Conservation (phyloP, 2,888 invertebrate genomes). For the Macaria notata region DNA sequence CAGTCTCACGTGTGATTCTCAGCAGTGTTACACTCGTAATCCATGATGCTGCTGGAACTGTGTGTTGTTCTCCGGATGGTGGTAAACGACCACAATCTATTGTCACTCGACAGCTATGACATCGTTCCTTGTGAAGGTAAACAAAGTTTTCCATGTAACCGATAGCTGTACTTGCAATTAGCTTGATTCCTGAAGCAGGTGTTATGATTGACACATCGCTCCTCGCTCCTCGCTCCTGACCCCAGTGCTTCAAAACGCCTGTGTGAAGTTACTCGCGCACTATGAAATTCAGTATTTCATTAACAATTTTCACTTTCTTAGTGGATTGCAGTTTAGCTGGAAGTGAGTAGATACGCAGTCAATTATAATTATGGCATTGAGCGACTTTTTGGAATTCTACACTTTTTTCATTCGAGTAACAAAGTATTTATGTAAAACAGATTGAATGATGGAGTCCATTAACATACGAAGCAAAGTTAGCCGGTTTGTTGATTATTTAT, state of each 20-base stretch:
- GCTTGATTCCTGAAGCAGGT: conserved; percentile 1
- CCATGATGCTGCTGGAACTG: conserved; percentile 38
- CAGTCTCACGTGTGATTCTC: not conserved
- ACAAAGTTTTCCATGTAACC: conserved; percentile 25
- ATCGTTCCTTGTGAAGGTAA: conserved; percentile 43
- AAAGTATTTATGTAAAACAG: too few relatives aligned
- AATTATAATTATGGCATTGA: too few relatives aligned
- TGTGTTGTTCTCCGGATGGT: conserved; percentile 47
- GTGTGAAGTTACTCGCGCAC: conserved; percentile 3
- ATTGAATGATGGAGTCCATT: too few relatives aligned
- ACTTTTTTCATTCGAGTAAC: too few relatives aligned
- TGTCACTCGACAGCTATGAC: conserved; percentile 34
- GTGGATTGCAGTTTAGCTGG: conserved; percentile 25
- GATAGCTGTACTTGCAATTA: not conserved
- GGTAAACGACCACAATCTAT: conserved; percentile 40
- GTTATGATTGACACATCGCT: not conserved
- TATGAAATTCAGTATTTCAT: conserved; percentile 31
- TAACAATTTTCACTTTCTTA: conserved; percentile 30
- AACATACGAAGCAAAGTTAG: too few relatives aligned
- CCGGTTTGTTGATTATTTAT: too few relatives aligned
- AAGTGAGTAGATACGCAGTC: conserved; percentile 17
- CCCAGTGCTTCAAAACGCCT: not conserved
- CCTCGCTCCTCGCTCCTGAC: not conserved
- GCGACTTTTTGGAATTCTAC: too few relatives aligned
- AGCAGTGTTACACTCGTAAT: too few relatives aligned